Percentiles rank a stretch among this genome's conserved stretches.
These are phyloP conservation scores for Phycodurus eques DNA, from an alignment of 2,113 vertebrate genomes.

Conservation along the genomic window DNA sequence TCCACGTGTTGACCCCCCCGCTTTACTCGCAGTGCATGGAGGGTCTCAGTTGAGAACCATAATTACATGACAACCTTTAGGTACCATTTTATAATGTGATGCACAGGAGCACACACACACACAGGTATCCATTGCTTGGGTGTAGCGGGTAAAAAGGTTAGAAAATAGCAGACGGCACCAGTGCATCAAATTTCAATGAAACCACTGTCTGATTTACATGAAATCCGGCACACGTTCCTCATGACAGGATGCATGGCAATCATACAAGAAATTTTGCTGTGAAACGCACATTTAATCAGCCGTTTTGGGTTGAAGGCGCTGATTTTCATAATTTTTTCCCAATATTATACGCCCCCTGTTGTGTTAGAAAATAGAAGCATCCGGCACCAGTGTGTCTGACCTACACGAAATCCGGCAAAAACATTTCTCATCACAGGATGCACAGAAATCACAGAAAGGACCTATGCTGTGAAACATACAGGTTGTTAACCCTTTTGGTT, in stretches of 20 bases:
- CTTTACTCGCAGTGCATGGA: conserved; percentile 17
- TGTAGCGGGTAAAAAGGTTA: not conserved
- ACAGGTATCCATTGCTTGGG: not conserved
- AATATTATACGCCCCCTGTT: too few species aligned
- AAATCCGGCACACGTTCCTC: not conserved
- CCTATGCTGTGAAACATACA: too few species aligned
- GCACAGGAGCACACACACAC: not conserved
- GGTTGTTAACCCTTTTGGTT: too few species aligned
- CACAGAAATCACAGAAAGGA: not conserved
- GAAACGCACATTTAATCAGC: not conserved
- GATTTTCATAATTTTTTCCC: too few species aligned
- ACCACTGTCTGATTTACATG: not conserved
- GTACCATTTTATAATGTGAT: conserved; percentile 56
- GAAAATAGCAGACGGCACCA: not conserved
- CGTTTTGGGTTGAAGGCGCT: too few species aligned
- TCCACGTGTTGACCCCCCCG: conserved; percentile 41
- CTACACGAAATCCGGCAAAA: not conserved
- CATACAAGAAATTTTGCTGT: not conserved
- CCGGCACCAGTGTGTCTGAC: not conserved
- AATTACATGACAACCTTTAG: conserved; percentile 64
- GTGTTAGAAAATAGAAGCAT: not conserved
- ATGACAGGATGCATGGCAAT: not conserved
- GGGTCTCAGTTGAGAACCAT: conserved; percentile 38
- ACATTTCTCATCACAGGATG: not conserved
- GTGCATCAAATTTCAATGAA: not conserved